Conservation (phyloP, 92 coral and sea anemone species). For the Porites evermanni region DNA sequence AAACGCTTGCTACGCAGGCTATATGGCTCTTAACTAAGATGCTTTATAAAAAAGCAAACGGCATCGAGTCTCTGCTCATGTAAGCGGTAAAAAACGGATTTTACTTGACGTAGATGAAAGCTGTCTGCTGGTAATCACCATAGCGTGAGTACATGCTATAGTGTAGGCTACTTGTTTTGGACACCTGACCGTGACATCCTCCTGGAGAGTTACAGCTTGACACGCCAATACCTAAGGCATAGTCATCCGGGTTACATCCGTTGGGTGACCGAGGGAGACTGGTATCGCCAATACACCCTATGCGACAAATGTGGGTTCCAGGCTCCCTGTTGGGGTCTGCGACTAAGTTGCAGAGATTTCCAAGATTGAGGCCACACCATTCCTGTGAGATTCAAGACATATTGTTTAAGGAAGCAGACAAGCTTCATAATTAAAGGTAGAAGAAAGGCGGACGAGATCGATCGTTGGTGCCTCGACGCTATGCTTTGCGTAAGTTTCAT, state of each 20-base stretch:
- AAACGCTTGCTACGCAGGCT: too few relatives aligned
- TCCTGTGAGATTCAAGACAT: slow-evolving; percentile 53
- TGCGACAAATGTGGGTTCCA: slow-evolving; percentile 94
- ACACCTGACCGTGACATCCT: slow-evolving; percentile 76
- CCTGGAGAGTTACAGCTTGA: slow-evolving; percentile 88
- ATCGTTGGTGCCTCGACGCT: too few relatives aligned
- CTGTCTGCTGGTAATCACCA: slow-evolving; percentile 94
- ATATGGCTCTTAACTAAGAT: too few relatives aligned
- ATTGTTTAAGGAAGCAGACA: too few relatives aligned
- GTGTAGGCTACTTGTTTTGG: slow-evolving; percentile 85
- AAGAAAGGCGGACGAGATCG: too few relatives aligned
- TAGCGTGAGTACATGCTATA: slow-evolving; percentile 81
- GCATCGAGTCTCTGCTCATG: too few relatives aligned
- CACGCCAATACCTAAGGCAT: slow-evolving; percentile 97
- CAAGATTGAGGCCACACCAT: slow-evolving; percentile 98
- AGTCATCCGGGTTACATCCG: slow-evolving; percentile 96
- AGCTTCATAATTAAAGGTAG: too few relatives aligned
- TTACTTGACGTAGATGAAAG: slow-evolving; percentile 93
- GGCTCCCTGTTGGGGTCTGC: slow-evolving; percentile 94
- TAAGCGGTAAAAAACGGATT: neutral
- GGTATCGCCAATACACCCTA: slow-evolving; percentile 98
- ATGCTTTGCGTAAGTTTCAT: too few relatives aligned
- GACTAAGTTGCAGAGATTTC: slow-evolving; percentile 87
- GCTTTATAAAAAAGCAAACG: too few relatives aligned
- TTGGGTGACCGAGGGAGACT: slow-evolving; percentile 76